phyloP scores from a whole-genome alignment of 2,113 vertebrate species.

The Xenopus laevis region DNA sequence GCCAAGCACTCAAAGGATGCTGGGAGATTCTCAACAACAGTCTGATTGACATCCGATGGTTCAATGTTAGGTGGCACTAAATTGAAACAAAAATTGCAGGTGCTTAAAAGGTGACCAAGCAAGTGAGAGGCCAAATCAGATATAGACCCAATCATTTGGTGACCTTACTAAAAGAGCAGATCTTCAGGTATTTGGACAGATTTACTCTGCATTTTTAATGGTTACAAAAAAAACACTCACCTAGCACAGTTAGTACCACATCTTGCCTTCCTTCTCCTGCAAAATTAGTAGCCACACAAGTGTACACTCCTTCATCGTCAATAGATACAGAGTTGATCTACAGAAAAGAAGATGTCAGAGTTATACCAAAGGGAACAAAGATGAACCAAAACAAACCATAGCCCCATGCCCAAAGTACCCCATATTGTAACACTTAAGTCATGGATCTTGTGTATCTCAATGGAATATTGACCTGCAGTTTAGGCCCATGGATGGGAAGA shows the following conservation, averaged over 20 bases:
- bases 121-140: no score
- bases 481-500: slow-evolving; percentile 43
- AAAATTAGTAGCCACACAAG: slow-evolving; percentile 69
- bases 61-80: slow-evolving; percentile 67
- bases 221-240: slow-evolving; percentile 53
- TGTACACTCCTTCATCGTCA: slow-evolving; percentile 71
- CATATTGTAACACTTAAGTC: no score
- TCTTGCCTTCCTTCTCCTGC: slow-evolving; percentile 67
- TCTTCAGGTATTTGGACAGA: no score
- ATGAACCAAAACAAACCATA: not conserved
- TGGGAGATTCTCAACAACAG: slow-evolving; percentile 48
- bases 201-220: not conserved
- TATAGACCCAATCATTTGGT: no score
- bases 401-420: no score
- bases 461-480: slow-evolving; percentile 49
- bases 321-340: slow-evolving; percentile 56
- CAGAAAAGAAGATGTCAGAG: not conserved
- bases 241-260: slow-evolving; percentile 62
- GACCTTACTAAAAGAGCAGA: no score
- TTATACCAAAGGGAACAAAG: not conserved
- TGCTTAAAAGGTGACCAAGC: no score
- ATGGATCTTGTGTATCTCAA: no score
- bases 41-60: slow-evolving; percentile 51
- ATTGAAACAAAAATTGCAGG: not conserved
- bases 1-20: slow-evolving; percentile 63